Conservation (phyloP, 2,113 vertebrate genomes). For the Melanerpes aurifrons region DNA sequence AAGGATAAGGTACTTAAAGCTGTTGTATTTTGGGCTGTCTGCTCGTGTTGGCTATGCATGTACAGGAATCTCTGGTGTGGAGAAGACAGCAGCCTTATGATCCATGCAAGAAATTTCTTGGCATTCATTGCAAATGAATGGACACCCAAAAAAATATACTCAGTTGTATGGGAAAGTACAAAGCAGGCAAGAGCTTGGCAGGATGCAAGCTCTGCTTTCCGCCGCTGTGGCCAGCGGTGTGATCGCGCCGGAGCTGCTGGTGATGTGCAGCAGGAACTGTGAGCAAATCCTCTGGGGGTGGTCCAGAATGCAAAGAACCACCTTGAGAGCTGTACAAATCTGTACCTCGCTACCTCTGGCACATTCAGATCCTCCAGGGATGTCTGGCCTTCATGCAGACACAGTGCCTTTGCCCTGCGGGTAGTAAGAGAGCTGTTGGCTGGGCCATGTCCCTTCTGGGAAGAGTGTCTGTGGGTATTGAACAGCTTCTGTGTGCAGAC, state of each 20-base stretch:
- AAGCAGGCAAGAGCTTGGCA: not conserved
- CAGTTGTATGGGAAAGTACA: not conserved
- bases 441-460: accelerated
- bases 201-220: accelerated
- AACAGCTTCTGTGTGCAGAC: accelerated
- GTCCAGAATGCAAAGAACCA: not conserved
- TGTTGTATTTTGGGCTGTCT: not conserved
- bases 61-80: not conserved
- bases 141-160: not conserved
- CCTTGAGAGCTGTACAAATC: accelerated
- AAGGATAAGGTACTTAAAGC: not conserved
- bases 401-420: not conserved
- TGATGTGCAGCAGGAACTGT: not conserved
- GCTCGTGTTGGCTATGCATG: not conserved
- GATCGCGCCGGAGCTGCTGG: not conserved
- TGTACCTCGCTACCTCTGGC: accelerated
- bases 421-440: accelerated
- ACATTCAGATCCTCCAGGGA: accelerated
- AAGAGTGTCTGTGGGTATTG: accelerated
- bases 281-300: not conserved
- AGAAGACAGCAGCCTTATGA: not conserved
- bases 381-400: not conserved
- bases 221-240: not conserved
- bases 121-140: not conserved
- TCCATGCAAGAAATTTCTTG: not conserved